Base-by-base conservation (phyloP, 2,797 vertebrate species). In the Ispidina lecontei region DNA sequence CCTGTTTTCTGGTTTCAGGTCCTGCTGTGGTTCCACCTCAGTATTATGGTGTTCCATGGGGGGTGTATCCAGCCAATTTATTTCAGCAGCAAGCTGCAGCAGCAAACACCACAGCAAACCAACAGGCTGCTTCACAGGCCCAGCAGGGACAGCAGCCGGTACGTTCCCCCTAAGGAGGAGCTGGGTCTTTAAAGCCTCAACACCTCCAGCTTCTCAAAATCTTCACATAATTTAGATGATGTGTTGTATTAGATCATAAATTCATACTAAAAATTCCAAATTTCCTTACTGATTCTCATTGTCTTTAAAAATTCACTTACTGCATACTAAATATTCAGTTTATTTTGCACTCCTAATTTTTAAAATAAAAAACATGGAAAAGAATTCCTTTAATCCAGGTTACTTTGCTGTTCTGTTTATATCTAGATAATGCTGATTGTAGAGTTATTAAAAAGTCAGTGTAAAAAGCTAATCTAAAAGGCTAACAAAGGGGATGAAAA, bases 1-100 rank as follows among this genome's bases (percentile, higher is more conserved):
- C 7, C 18, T 37, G 26, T 29, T 86, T 94, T 94, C 70, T 87
- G 82, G 20, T 88, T 90, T 96, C 96, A 99, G 99, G 99, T 82
- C 99, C 99, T 64, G 97, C 99, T 74, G 99, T 99, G 95, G 99
- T 99, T 96, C 99, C 99, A 3, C 99, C 99, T 90, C 99, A 99
- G 96, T 99, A 99, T 98, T 99, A 99, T 1, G 98, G 99, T 9
- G 99, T 99, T 94, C 99, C 99, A 0, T 99, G 99, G 99, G 99
- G 99, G 14, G 99, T 99, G 79, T 99, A 99, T 97, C 99, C 99
- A 68, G 99, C 99, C 96, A 99, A 99, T 96, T 98, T 99, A 96
- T 99, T 99, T 97, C 99, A 99, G 94, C 99, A 99, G 90, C 98
- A 99, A 97, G 98, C 99, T 80, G 97, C 98, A 47, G 98, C 97